Evolutionary conservation across 2,113 vertebrate species (phyloP).

Genomic region (Coreoperca whiteheadi): DNA sequence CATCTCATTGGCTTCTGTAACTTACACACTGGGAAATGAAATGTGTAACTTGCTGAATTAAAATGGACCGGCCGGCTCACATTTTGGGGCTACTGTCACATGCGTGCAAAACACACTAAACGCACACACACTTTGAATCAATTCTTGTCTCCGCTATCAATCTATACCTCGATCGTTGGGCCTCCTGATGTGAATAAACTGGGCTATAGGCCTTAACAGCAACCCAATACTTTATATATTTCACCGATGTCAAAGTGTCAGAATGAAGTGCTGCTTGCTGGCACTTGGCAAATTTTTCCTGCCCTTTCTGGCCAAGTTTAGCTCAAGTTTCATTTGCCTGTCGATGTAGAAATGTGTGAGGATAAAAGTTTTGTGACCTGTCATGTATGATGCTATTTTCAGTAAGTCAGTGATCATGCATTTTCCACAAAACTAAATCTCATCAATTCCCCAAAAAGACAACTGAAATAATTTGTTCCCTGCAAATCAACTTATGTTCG

Average conservation of each 20-base stretch:
- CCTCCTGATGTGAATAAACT: slow-evolving; percentile 83
- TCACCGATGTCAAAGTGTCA: slow-evolving; percentile 81
- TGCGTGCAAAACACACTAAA: slow-evolving; percentile 36
- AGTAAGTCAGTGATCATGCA: slow-evolving; percentile 30
- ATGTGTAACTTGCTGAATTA: slow-evolving; percentile 79
- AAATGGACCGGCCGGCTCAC: slow-evolving; percentile 71
- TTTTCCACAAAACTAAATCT: slow-evolving; percentile 47
- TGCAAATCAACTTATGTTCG: slow-evolving; percentile 14
- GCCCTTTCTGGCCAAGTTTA: slow-evolving; percentile 63
- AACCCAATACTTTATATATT: slow-evolving; percentile 83
- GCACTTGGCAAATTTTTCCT: slow-evolving; percentile 64
- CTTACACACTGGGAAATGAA: slow-evolving; percentile 73
- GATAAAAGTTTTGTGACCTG: slow-evolving; percentile 63
- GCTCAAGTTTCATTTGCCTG: slow-evolving; percentile 71
- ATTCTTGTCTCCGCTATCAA: slow-evolving; percentile 87
- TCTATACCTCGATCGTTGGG: slow-evolving; percentile 82
- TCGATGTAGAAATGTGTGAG: slow-evolving; percentile 71
- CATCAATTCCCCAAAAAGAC: slow-evolving; percentile 33
- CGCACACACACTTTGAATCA: slow-evolving; percentile 76
- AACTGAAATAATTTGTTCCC: slow-evolving; percentile 37
- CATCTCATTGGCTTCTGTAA: slow-evolving; percentile 54
- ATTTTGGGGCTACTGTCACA: slow-evolving; percentile 67
- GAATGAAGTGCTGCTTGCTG: slow-evolving; percentile 76
- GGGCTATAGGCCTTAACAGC: slow-evolving; percentile 68
- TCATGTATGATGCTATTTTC: slow-evolving; percentile 67